phyloP scores from a whole-genome alignment of 2,888 invertebrate genomes.

The Oconnorella tubifera region DNA sequence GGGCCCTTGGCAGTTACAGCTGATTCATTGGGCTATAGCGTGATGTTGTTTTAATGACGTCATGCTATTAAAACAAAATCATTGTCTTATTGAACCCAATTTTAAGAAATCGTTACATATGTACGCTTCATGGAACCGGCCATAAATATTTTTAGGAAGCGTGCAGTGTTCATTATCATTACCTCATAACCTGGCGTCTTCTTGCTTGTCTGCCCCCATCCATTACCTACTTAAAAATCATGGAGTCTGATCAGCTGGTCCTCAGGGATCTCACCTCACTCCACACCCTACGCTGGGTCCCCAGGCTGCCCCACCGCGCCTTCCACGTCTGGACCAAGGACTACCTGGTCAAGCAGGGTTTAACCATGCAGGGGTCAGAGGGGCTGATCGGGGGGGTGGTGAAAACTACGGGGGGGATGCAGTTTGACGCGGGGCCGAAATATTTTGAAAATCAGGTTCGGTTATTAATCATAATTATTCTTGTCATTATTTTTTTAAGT shows the following conservation, averaged over 20 bases:
- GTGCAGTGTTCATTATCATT: constrained; percentile 86
- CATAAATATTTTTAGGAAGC: constrained; percentile 44
- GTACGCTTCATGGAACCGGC: too few species aligned
- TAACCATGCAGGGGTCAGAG: constrained; percentile 45
- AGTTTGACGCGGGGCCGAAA: constrained; percentile 59
- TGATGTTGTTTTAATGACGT: too few species aligned
- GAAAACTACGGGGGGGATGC: constrained; percentile 66
- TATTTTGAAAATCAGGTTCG: too few species aligned
- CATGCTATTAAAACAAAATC: too few species aligned
- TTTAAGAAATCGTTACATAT: too few species aligned
- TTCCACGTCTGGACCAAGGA: constrained; percentile 88
- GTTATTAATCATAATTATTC: too few species aligned
- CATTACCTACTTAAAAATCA: constrained; percentile 76
- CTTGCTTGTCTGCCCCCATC: constrained; percentile 84
- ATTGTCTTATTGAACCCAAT: too few species aligned
- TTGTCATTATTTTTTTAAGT: too few species aligned
- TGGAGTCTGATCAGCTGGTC: constrained; percentile 65
- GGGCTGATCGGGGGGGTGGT: constrained; percentile 49
- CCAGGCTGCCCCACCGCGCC: constrained; percentile 76
- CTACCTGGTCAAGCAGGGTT: constrained; percentile 67
- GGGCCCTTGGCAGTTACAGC: too few species aligned
- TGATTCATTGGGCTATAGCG: too few species aligned
- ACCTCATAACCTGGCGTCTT: constrained; percentile 78
- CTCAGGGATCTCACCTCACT: constrained; percentile 70
- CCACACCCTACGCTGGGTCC: constrained; percentile 84